Evolutionary conservation across 2,113 vertebrate species (phyloP), one percentile per base, ranked within the genome.

Genomic region (Toxotes chatareus): DNA sequence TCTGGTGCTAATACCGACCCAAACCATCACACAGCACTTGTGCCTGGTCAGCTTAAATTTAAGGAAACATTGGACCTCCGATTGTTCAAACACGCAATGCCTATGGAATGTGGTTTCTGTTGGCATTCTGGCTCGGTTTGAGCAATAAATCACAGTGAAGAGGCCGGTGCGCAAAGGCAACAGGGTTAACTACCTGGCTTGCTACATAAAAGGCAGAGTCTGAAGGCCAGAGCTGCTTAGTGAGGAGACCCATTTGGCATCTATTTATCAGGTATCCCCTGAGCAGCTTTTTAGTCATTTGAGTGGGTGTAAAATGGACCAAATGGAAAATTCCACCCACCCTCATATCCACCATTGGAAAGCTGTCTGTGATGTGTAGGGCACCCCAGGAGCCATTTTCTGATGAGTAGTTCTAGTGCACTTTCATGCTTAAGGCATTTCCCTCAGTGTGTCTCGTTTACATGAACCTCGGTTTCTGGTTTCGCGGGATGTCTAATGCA

Each of bases 241-340:
- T 59, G n/a, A 80, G 59, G 46, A 88, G 71, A 78, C 61, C 49
- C 82, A 51, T 81, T 86, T 86, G 65, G 80, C 69, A 69, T 76
- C 53, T 87, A 73, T 86, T 88, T 76, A 82, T 88, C 87, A 75
- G 83, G 49, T 73, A 76, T 71, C 84, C 81, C 68, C 69, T 64
- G 69, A 82, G 78, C 65, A 56, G 76, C 75, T 75, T 77, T 80
- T 61, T 31, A 85, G 51, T 53, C 31, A 85, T 62, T 32, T 12
- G 31, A 79, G 82, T 84, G 61, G 80, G 61, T 60, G 62, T n/a
- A 73, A 85, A 86, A 86, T 9, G 8, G 47, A 66, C 73, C 40
- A 31, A 86, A 75, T 68, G 67, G 53, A 76, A 79, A 83, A 72
- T 79, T 80, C 67, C 19, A 75, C 72, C 79, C 49, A 62, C 53